These are phyloP conservation scores for Tyto alba DNA, from an alignment of 2,113 vertebrate species.

Conservation along the genomic window DNA sequence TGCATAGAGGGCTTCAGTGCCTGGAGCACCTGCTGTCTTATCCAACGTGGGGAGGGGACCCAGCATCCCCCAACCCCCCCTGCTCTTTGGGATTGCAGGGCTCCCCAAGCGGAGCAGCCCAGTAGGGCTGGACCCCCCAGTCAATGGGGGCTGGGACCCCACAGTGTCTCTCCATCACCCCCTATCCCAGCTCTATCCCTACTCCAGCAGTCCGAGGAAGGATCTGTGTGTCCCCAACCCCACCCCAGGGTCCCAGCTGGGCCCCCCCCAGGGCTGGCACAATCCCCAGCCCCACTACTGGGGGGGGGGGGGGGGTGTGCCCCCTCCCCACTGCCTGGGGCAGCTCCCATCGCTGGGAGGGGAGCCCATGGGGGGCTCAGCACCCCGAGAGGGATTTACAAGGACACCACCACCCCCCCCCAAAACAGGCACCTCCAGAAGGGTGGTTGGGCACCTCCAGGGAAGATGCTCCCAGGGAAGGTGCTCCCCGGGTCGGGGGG, in stretches of 20 bases:
- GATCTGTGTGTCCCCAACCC: background rate
- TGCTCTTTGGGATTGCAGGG: background rate
- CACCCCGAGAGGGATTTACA: background rate
- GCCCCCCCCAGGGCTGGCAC: background rate
- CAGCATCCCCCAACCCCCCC: background rate
- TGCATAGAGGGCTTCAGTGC: background rate
- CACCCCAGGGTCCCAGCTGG: background rate
- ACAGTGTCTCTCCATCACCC: background rate
- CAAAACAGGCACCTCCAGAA: too few species aligned
- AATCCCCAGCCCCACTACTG: background rate
- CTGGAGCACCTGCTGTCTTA: background rate
- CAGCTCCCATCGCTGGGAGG: background rate
- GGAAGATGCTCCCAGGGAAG: background rate
- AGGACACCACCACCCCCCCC: background rate
- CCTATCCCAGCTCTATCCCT: background rate
- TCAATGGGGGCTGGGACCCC: background rate
- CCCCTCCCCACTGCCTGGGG: background rate
- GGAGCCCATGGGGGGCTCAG: background rate
- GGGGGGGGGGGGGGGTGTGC: background rate
- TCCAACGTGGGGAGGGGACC: background rate
- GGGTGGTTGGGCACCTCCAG: background rate
- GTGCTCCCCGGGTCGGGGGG: accelerated
- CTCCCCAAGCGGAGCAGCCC: background rate
- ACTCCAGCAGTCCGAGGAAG: background rate
- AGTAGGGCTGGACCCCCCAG: background rate